phyloP scores from a whole-genome alignment of 2,797 vertebrate species.

The Esox lucius region DNA sequence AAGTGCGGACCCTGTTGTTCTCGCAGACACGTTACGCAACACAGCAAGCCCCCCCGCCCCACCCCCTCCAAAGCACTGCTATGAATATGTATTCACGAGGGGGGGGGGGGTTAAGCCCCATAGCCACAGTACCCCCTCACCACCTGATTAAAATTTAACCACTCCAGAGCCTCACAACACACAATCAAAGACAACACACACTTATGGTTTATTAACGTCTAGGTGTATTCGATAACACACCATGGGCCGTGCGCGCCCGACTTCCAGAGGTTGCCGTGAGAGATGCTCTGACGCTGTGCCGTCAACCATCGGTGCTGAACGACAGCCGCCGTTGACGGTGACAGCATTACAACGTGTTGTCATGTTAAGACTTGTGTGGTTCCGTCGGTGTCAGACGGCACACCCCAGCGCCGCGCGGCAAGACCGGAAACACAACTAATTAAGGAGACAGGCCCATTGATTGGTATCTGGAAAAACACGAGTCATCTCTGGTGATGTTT shows the following conservation, averaged over 20 bases:
- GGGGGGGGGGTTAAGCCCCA: conserved; percentile 41
- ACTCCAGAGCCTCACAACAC: conserved; percentile 37
- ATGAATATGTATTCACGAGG: conserved; percentile 44
- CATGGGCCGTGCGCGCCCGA: neutral
- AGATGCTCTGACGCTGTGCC: neutral
- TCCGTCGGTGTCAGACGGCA: no score
- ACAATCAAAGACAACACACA: conserved; percentile 11
- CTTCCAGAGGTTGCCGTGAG: neutral
- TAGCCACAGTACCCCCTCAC: conserved; percentile 51
- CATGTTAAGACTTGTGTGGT: no score
- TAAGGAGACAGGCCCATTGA: no score
- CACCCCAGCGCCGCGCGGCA: no score
- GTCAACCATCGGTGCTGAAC: no score
- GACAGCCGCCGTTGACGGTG: no score
- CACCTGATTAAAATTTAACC: conserved; percentile 69
- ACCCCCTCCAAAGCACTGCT: no score
- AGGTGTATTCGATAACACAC: conserved; percentile 47
- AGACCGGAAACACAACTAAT: no score
- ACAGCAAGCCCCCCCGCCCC: conserved; percentile 34
- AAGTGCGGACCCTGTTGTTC: conserved; percentile 13
- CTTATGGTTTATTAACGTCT: conserved; percentile 39
- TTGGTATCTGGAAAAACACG: no score
- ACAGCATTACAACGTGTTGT: no score
- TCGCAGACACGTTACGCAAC: conserved; percentile 16
- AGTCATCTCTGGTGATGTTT: no score